phyloP scores from a whole-genome alignment of 2,113 vertebrate species.

The Psettodes erumei region DNA sequence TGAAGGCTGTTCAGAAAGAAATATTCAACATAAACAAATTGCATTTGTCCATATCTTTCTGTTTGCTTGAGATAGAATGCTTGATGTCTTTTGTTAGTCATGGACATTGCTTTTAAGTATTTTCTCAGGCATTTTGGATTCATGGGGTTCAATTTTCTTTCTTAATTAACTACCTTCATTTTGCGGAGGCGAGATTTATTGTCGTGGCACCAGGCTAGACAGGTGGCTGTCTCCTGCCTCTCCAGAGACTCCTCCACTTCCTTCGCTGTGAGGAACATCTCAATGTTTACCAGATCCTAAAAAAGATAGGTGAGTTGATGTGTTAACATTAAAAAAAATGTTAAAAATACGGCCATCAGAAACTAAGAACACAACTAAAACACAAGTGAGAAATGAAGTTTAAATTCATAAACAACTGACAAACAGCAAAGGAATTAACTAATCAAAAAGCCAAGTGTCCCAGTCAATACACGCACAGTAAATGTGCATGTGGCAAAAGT shows the following conservation, averaged over 20 bases:
- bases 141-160: not conserved
- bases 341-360: no score
- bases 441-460: not conserved
- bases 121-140: not conserved
- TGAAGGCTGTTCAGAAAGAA: not conserved
- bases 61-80: not conserved
- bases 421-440: not conserved
- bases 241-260: conserved; percentile 99
- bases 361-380: not conserved
- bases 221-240: conserved; percentile 96
- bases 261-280: conserved; percentile 99
- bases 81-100: not conserved
- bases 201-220: conserved; percentile 98
- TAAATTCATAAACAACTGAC: no score
- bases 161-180: conserved; percentile 90
- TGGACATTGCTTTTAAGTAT: not conserved
- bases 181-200: conserved; percentile 99
- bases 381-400: not conserved
- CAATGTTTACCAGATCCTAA: conserved; percentile 98
- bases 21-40: not conserved
- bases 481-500: not conserved
- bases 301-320: not conserved
- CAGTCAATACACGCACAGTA: not conserved
- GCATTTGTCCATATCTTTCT: not conserved
- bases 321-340: not conserved